These are phyloP conservation scores for Acanthurus leucopareius DNA, from an alignment of 2,797 vertebrate genomes.

Conservation along the genomic window DNA sequence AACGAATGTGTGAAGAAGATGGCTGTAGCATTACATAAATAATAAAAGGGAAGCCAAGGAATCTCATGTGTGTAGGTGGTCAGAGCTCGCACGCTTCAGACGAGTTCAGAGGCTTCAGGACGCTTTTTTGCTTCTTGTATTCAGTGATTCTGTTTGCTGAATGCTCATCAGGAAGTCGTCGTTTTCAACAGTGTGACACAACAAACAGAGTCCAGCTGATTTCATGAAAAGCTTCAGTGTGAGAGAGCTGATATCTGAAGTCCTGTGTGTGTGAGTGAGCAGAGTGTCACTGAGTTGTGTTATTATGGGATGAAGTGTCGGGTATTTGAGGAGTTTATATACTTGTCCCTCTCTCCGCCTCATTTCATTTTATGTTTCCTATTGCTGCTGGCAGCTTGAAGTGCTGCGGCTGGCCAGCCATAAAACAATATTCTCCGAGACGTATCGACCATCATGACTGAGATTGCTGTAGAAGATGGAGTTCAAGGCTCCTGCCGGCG, in stretches of 20 bases:
- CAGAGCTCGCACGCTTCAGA: slow-evolving; percentile 23
- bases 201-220: background rate
- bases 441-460: slow-evolving; percentile 49
- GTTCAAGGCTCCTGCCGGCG: slow-evolving; percentile 28
- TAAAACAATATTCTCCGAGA: slow-evolving; percentile 66
- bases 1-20: slow-evolving; percentile 56
- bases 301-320: slow-evolving; percentile 32
- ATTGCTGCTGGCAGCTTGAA: slow-evolving; percentile 64
- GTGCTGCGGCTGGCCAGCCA: slow-evolving; percentile 43
- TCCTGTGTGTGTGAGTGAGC: slow-evolving; percentile 1
- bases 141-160: slow-evolving; percentile 25
- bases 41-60: slow-evolving; percentile 48
- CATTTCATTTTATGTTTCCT: slow-evolving; percentile 76
- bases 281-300: slow-evolving; percentile 24
- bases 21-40: slow-evolving; percentile 60
- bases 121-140: slow-evolving; percentile 12
- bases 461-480: slow-evolving; percentile 55
- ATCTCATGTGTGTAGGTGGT: slow-evolving; percentile 38
- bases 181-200: background rate
- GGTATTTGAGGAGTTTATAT: slow-evolving; percentile 63
- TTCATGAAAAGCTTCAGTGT: slow-evolving; percentile 12
- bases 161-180: background rate
- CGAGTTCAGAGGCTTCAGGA: slow-evolving; percentile 38
- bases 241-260: slow-evolving; percentile 21
- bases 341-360: slow-evolving; percentile 69